Conservation (phyloP, 2,888 invertebrate species). For the Callimorpha dominula region DNA sequence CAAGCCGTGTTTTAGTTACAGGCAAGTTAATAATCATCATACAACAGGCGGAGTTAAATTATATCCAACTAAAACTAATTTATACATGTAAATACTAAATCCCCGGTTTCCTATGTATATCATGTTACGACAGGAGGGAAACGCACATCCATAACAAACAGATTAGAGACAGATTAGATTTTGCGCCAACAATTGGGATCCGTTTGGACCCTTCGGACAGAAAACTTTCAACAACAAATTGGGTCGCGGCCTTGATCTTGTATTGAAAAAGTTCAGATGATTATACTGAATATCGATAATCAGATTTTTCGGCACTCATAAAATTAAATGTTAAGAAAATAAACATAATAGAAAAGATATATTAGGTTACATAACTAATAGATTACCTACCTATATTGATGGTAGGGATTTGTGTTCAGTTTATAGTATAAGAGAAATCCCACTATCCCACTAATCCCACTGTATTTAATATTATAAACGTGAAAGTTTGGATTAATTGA, state of each 20-base stretch:
- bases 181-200: constrained; percentile 17
- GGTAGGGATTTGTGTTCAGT: not conserved
- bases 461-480: too few relatives aligned
- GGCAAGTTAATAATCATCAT: too few relatives aligned
- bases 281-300: constrained; percentile 5
- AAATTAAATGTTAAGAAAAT: not conserved
- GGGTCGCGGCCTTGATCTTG: constrained; percentile 6
- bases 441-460: too few relatives aligned
- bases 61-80: not conserved
- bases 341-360: not conserved
- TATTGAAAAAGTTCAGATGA: constrained; percentile 6
- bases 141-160: constrained; percentile 12
- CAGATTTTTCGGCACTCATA: not conserved
- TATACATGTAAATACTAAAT: not conserved
- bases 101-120: not conserved
- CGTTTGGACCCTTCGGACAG: constrained; percentile 5
- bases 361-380: not conserved
- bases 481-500: too few relatives aligned
- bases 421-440: not conserved
- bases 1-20: too few relatives aligned
- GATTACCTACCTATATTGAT: not conserved
- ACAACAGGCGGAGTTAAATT: not conserved
- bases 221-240: constrained; percentile 14
- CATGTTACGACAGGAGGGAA: not conserved
- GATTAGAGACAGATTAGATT: constrained; percentile 17